These are phyloP conservation scores for Callipepla californica DNA, from an alignment of 2,113 vertebrate species.

Conservation along the genomic window DNA sequence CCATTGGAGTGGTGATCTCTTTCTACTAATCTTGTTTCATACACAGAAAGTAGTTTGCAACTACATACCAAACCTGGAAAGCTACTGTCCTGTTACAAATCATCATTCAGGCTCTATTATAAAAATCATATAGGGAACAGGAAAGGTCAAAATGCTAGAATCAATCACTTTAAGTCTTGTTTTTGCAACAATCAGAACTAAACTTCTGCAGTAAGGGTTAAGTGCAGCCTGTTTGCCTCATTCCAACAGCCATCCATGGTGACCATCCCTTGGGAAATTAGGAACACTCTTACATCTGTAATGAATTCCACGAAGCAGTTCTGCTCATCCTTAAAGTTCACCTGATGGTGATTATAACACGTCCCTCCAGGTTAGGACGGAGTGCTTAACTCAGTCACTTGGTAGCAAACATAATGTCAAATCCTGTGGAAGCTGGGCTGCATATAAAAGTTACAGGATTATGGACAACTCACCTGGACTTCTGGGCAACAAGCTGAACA, in stretches of 20 bases:
- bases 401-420: constrained; percentile 41
- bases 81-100: background rate
- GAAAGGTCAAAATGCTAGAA: background rate
- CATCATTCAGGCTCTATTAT: background rate
- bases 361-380: constrained; percentile 52
- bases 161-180: background rate
- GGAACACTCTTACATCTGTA: constrained; percentile 68
- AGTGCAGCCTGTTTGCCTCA: constrained; percentile 32
- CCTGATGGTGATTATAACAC: constrained; percentile 58
- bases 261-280: constrained; percentile 71
- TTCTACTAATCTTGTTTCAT: background rate
- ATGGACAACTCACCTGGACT: constrained; percentile 15
- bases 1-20: background rate
- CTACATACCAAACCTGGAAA: background rate
- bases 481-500: background rate
- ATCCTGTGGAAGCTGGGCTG: constrained; percentile 1
- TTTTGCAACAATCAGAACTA: background rate
- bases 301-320: constrained; percentile 17
- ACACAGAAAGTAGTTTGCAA: background rate
- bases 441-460: background rate
- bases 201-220: constrained; percentile 35
- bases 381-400: constrained; percentile 40
- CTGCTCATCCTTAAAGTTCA: constrained; percentile 62
- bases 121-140: background rate
- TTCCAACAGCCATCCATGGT: constrained; percentile 43